phyloP scores from a whole-genome alignment of 2,797 vertebrate species.

The Crenuchus spilurus region DNA sequence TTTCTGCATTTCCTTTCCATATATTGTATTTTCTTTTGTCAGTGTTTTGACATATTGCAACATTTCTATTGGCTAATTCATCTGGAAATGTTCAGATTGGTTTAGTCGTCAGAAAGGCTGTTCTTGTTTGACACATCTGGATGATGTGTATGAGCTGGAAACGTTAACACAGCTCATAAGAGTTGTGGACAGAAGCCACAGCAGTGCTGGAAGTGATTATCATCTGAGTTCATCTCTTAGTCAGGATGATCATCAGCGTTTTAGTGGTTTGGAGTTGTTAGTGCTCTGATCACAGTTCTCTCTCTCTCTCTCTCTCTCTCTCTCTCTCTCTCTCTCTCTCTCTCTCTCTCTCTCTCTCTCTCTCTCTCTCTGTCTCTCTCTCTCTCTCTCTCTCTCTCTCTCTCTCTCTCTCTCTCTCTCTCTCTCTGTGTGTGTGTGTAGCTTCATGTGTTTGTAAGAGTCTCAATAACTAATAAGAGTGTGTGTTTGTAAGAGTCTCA shows the following conservation, averaged over 20 bases:
- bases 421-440: too few relatives aligned
- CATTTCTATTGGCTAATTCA: background rate
- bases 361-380: too few relatives aligned
- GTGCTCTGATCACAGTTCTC: slow-evolving; percentile 14
- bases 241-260: slow-evolving; percentile 53
- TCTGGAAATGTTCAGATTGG: background rate
- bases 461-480: too few relatives aligned
- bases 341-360: too few relatives aligned
- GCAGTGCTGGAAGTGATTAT: slow-evolving; percentile 67
- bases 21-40: background rate
- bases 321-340: too few relatives aligned
- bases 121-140: slow-evolving; percentile 16
- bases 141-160: slow-evolving; percentile 40
- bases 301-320: too few relatives aligned
- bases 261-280: slow-evolving; percentile 55
- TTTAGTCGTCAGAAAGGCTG: background rate
- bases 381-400: too few relatives aligned
- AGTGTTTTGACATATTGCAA: background rate
- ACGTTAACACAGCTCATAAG: slow-evolving; percentile 40
- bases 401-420: too few relatives aligned
- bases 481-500: too few relatives aligned
- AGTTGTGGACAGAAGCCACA: slow-evolving; percentile 46
- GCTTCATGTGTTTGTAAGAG: too few relatives aligned
- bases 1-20: background rate
- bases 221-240: slow-evolving; percentile 63